Evolutionary conservation across 2,888 invertebrate genomes (phyloP), one percentile per base, ranked within the genome.

Genomic region (Temnothorax unifasciatus): DNA sequence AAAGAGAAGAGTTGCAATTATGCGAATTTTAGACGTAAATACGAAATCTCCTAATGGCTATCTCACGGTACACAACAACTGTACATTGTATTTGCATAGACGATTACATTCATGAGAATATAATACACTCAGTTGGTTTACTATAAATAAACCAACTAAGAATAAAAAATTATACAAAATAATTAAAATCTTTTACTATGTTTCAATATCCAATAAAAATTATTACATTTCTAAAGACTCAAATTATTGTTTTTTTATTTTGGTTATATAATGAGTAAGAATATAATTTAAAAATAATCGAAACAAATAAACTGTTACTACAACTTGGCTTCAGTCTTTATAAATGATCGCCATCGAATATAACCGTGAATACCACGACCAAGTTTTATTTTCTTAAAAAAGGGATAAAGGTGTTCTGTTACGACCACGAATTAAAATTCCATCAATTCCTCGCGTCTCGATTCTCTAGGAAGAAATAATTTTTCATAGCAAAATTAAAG

Each of bases 391-490:
- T 50, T 13, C 11, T 11, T 41, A 13, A 29, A 13, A 13, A 50
- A 66, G 47, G 0, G 0, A 50, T 13, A 50, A 29, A 44, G 15
- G 3, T 1, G 87, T 87, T 89, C 85, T 90, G 93, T 92, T 92
- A 92, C 88, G 87, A 88, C 88, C 90, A 90, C 91, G 92, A 94
- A 92, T 93, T 93, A 93, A 93, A 93, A 92, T 92, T 93, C 94
- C 92, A 92, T 93, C 93, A 93, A 90, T 86, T 87, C 75, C 82
- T 76, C 57, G 69, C 52, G 59, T 38, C 18, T 57, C 82, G 63
- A 86, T 71, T 85, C 83, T 84, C 75, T 1, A 2, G 9, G 3
- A 18, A 47, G 6, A 21, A 44, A 34, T n/a, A 5, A 77, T 61
- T 52, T 38, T 41, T 18, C 18, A 11, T 11, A 6, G 15, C 21